These are phyloP conservation scores for Amphipoea lucens DNA, from an alignment of 2,888 invertebrate genomes.

Conservation along the genomic window DNA sequence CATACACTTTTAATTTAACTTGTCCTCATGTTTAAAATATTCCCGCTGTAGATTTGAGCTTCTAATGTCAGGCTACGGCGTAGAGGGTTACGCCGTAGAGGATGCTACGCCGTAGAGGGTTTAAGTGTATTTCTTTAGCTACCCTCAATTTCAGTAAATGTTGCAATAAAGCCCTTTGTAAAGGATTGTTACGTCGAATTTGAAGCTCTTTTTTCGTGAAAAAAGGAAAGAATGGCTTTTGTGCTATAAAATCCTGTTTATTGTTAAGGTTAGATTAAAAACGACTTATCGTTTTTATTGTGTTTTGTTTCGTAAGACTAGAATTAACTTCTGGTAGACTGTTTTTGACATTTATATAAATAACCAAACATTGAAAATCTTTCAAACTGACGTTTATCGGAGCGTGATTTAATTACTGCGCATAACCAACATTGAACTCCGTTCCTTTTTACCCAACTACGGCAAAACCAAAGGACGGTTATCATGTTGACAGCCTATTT, in stretches of 20 bases:
- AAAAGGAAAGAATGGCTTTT: constrained; percentile 2
- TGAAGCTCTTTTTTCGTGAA: constrained; percentile 8
- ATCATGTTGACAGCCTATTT: not conserved
- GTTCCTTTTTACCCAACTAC: not conserved
- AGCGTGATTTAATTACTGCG: not conserved
- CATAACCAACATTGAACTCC: no score
- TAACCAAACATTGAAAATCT: not conserved
- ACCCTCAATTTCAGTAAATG: constrained; percentile 51
- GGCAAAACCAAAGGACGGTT: not conserved
- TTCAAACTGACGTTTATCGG: not conserved
- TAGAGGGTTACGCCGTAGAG: constrained; percentile 43
- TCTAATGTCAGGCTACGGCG: constrained; percentile 6
- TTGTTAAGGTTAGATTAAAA: constrained; percentile 32
- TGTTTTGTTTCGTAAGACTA: constrained; percentile 18
- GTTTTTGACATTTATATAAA: not conserved
- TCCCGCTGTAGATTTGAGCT: not conserved
- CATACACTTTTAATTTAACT: constrained; percentile 34
- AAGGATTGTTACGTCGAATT: constrained; percentile 22
- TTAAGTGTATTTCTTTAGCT: constrained; percentile 29
- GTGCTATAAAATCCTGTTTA: constrained; percentile 24
- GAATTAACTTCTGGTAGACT: not conserved
- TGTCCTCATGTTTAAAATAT: constrained; percentile 18
- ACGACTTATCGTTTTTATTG: not conserved
- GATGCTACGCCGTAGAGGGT: constrained; percentile 48
- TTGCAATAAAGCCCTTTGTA: constrained; percentile 38